These are phyloP conservation scores for Synergus umbraculus DNA, from an alignment of 2,888 invertebrate species.

Conservation along the genomic window DNA sequence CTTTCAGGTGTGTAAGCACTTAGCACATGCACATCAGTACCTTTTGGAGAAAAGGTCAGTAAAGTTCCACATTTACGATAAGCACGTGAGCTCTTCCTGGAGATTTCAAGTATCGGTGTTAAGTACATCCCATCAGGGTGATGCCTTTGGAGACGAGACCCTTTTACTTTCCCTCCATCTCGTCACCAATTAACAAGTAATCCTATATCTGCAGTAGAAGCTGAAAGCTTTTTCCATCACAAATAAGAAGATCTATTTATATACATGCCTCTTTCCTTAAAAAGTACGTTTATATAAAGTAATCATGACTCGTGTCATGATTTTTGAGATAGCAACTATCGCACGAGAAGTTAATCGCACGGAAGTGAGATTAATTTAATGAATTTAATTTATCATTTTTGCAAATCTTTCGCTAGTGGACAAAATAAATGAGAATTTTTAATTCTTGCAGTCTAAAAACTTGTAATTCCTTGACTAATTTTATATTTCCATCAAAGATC, in stretches of 20 bases:
- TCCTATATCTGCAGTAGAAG: slow-evolving; percentile 21
- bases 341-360: too few relatives aligned
- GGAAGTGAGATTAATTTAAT: too few relatives aligned
- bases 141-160: slow-evolving; percentile 54
- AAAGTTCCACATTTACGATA: slow-evolving; percentile 30
- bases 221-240: slow-evolving; percentile 9
- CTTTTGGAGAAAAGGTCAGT: slow-evolving; percentile 21
- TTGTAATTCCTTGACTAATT: too few relatives aligned
- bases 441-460: too few relatives aligned
- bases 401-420: too few relatives aligned
- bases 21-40: slow-evolving; percentile 23
- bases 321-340: too few relatives aligned
- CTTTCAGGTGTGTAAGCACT: slow-evolving; percentile 22
- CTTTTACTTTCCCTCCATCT: slow-evolving; percentile 46
- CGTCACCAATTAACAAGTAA: slow-evolving; percentile 32
- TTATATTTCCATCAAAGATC: too few relatives aligned
- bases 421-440: too few relatives aligned
- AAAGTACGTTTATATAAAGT: too few relatives aligned
- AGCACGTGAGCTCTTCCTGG: slow-evolving; percentile 32
- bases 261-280: too few relatives aligned
- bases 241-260: not conserved
- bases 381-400: too few relatives aligned
- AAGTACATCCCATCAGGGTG: slow-evolving; percentile 63
- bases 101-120: slow-evolving; percentile 42
- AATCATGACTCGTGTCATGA: too few relatives aligned